These are phyloP conservation scores for Andrena haemorrhoa DNA, from an alignment of 2,888 invertebrate genomes.

Conservation along the genomic window DNA sequence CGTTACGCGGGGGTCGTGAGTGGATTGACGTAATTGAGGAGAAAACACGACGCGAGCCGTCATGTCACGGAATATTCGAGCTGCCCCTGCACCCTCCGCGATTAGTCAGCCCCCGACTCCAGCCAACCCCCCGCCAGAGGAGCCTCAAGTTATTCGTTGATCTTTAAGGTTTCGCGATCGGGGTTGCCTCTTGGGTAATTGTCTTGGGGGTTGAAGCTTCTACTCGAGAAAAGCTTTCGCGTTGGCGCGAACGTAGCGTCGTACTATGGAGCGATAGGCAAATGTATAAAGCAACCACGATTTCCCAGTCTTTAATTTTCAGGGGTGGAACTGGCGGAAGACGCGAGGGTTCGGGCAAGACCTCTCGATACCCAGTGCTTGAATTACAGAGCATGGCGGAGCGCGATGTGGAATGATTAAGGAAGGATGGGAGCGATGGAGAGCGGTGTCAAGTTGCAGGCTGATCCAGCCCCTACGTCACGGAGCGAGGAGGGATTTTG, in stretches of 20 bases:
- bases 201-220: too few species aligned
- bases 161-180: neutral
- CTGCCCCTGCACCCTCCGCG: conserved; percentile 45
- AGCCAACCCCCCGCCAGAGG: neutral
- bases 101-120: conserved; percentile 60
- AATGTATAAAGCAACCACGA: too few species aligned
- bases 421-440: conserved; percentile 23
- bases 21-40: conserved; percentile 85
- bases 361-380: neutral
- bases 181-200: neutral
- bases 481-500: conserved; percentile 66
- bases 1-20: conserved; percentile 81
- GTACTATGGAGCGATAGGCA: too few species aligned
- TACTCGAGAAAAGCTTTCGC: too few species aligned
- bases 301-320: neutral
- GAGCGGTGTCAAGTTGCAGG: conserved; percentile 52
- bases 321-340: neutral
- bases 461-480: conserved; percentile 52
- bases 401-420: conserved; percentile 38
- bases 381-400: neutral
- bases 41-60: conserved; percentile 82
- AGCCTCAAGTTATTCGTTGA: neutral
- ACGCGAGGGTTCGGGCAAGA: neutral
- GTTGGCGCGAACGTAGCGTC: too few species aligned
- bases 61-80: conserved; percentile 73